Base-by-base conservation (phyloP, 2,888 invertebrate species). In the Drosophila prolongata region DNA sequence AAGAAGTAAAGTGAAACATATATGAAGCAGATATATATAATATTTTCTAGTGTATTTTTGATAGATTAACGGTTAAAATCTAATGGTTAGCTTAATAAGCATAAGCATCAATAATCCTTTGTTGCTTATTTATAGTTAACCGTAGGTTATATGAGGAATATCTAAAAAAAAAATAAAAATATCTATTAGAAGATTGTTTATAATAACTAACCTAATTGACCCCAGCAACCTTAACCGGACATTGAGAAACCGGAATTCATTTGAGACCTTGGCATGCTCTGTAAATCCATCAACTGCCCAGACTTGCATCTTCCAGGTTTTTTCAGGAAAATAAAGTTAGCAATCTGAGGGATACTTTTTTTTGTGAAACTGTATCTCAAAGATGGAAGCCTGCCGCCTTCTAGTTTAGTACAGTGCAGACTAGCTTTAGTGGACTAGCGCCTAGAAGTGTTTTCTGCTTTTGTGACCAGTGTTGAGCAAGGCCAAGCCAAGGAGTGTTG, bases 201-300 rank as follows among this genome's bases (percentile, higher is more conserved):
- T 30, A n/a, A n/a, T n/a, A 30, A 6, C 30, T 30, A 30, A 30
- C 30, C 8, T 8, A 30, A 8, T 6, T 1, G 1, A 6, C 8
- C 0, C 8, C 0, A 30, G 0, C 30, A 40, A 40, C 3, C 3
- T 14, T 14, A 38, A 40, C 40, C 10, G 3, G 4, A 16, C 19
- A 11, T 43, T 43, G 43, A 43, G 43, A 43, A 43, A 19, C 16
- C 16, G 11, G 14, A 37, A 24, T 40, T 34, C 2, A 10, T 6
- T 42, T 16, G 35, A 54, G 61, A 72, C 37, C 52, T 69, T 78
- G 89, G 78, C 89, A 75, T 60, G 50, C 70, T 65, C 79, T 89
- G 90, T 92, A 91, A 79, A 86, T 91, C 91, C 91, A 91, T 92
- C 92, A 91, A 89, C 91, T 91, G 92, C 90, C 92, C 91, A 92